Evolutionary conservation across 2,113 vertebrate species (phyloP), one percentile per base, ranked within the genome.

Genomic region (Gallinago undulata): DNA sequence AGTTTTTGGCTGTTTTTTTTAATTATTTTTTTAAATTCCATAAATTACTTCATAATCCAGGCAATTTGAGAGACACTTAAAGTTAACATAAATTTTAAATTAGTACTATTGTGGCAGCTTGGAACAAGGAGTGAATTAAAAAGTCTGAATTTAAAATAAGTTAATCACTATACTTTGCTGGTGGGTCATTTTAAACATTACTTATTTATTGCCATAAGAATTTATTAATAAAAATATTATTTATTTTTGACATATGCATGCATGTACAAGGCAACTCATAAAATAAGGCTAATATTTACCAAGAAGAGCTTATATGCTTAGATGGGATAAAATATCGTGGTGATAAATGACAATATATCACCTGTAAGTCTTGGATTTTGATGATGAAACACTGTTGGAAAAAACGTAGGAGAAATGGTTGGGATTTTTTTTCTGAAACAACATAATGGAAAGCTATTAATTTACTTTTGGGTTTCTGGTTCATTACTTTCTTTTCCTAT

Each of bases 181-280:
- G 64, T 78, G 51, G 43, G 30, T 77, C n/a, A 92, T 94, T 93
- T 95, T 33, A 92, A 87, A 60, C 53, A 93, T 94, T 68, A 70
- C 16, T 92, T 94, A 93, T 95, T 97, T 82, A 96, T 93, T 91
- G 35, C 57, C 14, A 64, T 84, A 89, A 92, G 93, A 48, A 92
- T 94, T 93, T 95, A 92, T 96, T 95, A 69, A 96, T 95, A 48
- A 59, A 80, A 89, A 9, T 81, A n/a, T 96, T 87, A 93, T 47
- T 94, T 93, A 96, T 96, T 97, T 97, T 94, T 91, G 77, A 89
- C 2, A 1, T 35, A 87, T 84, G 66, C 14, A 37, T 51, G 35
- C 10, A 19, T 51, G 22, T 94, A 18, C 66, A 82, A 64, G 51
- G 53, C 69, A 93, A 82, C 57, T 87, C 28, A 59, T 84, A 84